Evolutionary conservation across 1,140 invertebrate genomes (phyloP).

Genomic region (Drosophila pallidifrons): DNA sequence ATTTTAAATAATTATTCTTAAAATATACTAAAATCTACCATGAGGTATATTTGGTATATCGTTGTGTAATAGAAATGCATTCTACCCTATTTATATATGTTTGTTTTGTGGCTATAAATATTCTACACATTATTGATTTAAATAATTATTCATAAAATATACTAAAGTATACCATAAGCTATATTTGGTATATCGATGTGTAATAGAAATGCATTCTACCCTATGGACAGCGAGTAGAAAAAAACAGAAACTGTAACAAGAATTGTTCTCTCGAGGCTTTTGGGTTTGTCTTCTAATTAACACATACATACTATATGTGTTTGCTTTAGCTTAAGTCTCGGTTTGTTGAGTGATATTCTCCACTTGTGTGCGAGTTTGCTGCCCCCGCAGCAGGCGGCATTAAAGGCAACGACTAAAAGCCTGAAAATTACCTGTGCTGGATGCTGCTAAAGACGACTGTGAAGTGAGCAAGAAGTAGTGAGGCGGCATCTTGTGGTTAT

Average conservation of each 20-base stretch:
- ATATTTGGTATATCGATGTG: no score
- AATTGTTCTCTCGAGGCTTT: constrained; percentile 2
- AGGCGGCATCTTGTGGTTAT: neutral
- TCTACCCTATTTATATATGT: no score
- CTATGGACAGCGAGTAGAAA: neutral
- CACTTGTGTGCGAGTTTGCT: neutral
- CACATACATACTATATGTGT: constrained; percentile 26
- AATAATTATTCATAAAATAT: no score
- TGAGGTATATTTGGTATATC: no score
- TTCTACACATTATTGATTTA: no score
- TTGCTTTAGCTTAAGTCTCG: constrained; percentile 21
- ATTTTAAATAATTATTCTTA: no score
- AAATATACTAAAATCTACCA: no score
- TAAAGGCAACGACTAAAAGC: constrained; percentile 50
- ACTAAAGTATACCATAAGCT: no score
- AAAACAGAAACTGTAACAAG: constrained; percentile 13
- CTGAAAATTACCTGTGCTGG: constrained; percentile 69
- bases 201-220: no score
- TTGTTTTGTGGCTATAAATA: no score
- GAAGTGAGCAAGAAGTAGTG: neutral
- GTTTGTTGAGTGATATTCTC: constrained; percentile 45
- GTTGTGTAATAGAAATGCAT: no score
- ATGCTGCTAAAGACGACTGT: neutral
- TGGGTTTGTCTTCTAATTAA: constrained; percentile 52
- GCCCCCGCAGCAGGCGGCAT: constrained; percentile 6